Evolutionary conservation across 2,797 vertebrate genomes (phyloP), one percentile per base, ranked within the genome.

Genomic region (Crossoptilon crossoptilon): DNA sequence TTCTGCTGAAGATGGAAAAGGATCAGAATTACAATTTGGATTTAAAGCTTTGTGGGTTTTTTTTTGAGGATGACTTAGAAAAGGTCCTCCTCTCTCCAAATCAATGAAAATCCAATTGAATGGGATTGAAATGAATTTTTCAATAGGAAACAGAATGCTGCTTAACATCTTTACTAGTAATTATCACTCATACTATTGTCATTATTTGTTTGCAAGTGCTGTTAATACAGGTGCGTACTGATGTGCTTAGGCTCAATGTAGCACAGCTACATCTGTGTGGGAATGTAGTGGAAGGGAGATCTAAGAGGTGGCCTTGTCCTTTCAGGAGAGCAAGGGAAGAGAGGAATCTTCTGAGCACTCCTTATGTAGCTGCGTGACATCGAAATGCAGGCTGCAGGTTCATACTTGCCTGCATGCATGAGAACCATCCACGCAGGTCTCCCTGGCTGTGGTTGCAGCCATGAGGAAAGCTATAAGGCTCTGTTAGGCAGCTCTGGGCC

Each of bases 401-500:
- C 33, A 2, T 51, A 26, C 31, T 80, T 78, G 37, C 1, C 0
- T 49, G 82, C 22, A 48, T 33, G 12, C 66, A 77, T 75, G 46
- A 88, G 44, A 75, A 56, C 46, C n/a, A 31, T 35, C 46, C 49
- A n/a, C 72, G 37, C 23, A 2, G 3, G 17, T 67, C 31, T 90
- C 76, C 41, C 31, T 48, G 72, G 31, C 55, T 74, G 21, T 64
- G 69, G 56, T 14, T 53, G 66, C 62, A 89, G 86, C 73, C 4
- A 1, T 64, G 67, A 51, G 55, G 49, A 37, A 91, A 82, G 96
- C 96, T 94, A 86, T n/a, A 96, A 96, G 97, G 96, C 97, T 97
- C 95, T 81, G 95, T 96, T 96, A 94, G 92, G 88, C 93, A 94
- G 91, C 93, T 91, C 89, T 96, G 97, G 96, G 93, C 95, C 95